Base-by-base conservation (phyloP, 2,797 vertebrate species). In the Falco naumanni region DNA sequence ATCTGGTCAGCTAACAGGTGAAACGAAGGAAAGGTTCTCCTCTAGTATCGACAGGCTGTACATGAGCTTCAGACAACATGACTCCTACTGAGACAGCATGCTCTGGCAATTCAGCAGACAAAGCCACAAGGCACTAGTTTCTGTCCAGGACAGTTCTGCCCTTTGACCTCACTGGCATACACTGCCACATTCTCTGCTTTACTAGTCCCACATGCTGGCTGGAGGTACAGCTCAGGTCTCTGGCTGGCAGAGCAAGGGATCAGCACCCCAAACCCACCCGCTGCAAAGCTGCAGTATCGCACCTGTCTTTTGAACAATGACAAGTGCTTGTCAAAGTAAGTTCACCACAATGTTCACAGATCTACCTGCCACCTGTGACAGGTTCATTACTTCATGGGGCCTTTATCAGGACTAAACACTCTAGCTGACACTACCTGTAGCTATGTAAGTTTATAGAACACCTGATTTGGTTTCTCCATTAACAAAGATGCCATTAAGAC, bases 291-390 rank as follows among this genome's bases (percentile, higher is more conserved):
- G 69, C 37, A 69, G 60, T 3, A 29, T 1, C 1, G 1, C 70
- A 70, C 45, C 47, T 37, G 26, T 28, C 61, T 20, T 8, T 5
- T 6, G 48, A 84, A 21, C 16, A 3, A 41, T 0, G 0, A 41
- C 19, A 57, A 39, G 28, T 0, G 0, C 60, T 1, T 24, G 72
- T 8, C 68, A 50, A 29, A 64, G n/a, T 26, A 60, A 41, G 10
- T 4, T 34, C 0, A 1, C 68, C 12, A 37, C 26, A 24, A 10
- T 3, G 6, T 5, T 68, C 26, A 3, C 2, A 17, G 33, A 11
- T 65, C 20, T n/a, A 60, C 29, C 56, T 53, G 15, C 29, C 59
- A 54, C 51, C 37, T 6, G 1, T 2, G n/a, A 77, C 10, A 76
- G 41, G 18, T 20, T 59, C 37, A 10, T 3, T 33, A 37, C 31